Evolutionary conservation across 2,888 invertebrate species (phyloP).

Genomic region (Andrena trimmerana): DNA sequence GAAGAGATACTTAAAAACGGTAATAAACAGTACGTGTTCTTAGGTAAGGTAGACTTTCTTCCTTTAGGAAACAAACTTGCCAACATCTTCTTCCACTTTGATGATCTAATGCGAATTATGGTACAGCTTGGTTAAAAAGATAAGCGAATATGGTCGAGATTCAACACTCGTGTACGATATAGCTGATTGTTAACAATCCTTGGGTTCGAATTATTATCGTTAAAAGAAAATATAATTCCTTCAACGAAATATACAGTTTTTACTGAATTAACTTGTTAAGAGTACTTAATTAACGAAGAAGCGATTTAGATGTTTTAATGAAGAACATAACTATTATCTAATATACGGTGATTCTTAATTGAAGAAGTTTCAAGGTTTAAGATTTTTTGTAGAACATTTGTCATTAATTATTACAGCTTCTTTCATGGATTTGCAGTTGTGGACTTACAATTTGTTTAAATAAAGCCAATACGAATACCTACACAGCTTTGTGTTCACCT

Average conservation of each 20-base stretch:
- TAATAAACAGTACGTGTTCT: slow-evolving; percentile 41
- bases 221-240: neutral
- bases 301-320: neutral
- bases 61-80: slow-evolving; percentile 25
- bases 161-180: neutral
- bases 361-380: neutral
- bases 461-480: neutral
- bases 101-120: slow-evolving; percentile 10
- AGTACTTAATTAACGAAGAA: neutral
- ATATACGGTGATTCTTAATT: neutral
- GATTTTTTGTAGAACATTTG: neutral
- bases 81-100: slow-evolving; percentile 39
- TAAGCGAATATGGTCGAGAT: neutral
- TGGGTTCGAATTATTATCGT: neutral
- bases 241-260: neutral
- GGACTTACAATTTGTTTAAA: neutral
- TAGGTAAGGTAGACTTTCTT: slow-evolving; percentile 24
- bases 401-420: neutral
- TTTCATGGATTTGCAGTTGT: neutral
- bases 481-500: neutral
- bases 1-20: neutral
- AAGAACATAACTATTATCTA: neutral
- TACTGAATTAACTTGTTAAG: no score
- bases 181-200: neutral
- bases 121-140: neutral